Base-by-base conservation (phyloP, 1,140 invertebrate genomes). In the Olivierus martensii region DNA sequence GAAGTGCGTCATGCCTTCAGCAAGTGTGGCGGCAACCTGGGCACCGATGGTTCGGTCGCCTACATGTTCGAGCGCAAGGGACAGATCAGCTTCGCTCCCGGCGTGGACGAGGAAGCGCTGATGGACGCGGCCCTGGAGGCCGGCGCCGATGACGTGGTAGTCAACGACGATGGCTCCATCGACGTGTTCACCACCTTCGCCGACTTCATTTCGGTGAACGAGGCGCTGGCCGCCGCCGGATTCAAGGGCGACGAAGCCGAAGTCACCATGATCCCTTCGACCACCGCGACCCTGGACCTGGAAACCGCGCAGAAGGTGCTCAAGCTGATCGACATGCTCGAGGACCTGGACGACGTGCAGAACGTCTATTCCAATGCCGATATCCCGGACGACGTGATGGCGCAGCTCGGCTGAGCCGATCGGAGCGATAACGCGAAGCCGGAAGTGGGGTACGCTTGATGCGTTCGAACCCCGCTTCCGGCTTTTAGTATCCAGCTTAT, bases 281-380 rank as follows among this genome's bases (percentile, higher is more conserved):
- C 11, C 48, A 14, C 7, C 10, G 14, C n/a, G 7, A 12, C 7
- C 7, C 6, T 53, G 9, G 46, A 6, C 34, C 49, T 11, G 10
- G 51, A 53, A 9, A 11, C 10, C 18, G 51, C 51, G 6, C 11
- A 9, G 9, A 15, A 51, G 18, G 21, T 53, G n/a, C 15, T 53
- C 6, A 53, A 53, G 46, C 51, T 53, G 48, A 10, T 53, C 11
- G 48, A 41, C 21, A 17, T 10, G 46, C 48, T 53, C 7, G 51
- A 53, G 34, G 7, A 53, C 9, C 15, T 19, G 10, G 51, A 53
- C 49, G 51, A 53, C 48, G 51, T 53, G 48, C 51, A 53, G 51
- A 22, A 52, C 7, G 51, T 53, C 14, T 53, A 52, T 39, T 12
- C 38, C 12, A 39, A 39, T 39, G 12, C 17, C 38, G 38, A 39